Evolutionary conservation across 2,113 vertebrate species (phyloP), one percentile per base, ranked within the genome.

Genomic region (Dipodomys spectabilis): DNA sequence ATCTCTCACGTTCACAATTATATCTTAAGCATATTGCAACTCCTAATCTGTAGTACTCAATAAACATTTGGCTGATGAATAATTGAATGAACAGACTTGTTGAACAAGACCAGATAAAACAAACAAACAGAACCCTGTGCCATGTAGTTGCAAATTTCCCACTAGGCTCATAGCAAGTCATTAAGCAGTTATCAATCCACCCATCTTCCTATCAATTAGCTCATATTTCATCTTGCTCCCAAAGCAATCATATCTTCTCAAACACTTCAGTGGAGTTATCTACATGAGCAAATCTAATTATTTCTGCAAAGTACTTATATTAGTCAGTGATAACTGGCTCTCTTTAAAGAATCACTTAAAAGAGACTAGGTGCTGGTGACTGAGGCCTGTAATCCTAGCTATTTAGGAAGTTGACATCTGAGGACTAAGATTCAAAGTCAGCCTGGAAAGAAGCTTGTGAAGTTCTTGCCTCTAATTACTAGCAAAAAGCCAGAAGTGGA

Each of bases 271-370:
- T 71, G 16, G 32, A 69, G 18, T 74, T 82, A 69, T 30, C 45
- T 82, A 10, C 77, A 53, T 45, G 78, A 83, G 49, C 49, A 90
- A 90, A 78, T 94, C 78, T 80, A 94, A 91, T 83, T 75, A 93
- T 2, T 11, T 23, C 89, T 90, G 82, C 82, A 88, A 81, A 94
- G 65, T 78, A 71, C 35, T 86, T n/a, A n/a, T 27, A 77, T 60
- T 49, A 78, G 65, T 88, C 74, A 79, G 44, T 80, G 60, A 87
- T 32, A 88, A 88, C 16, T 82, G 74, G 18, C 85, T 94, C 85
- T 75, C 44, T 13, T 22, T 89, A 91, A 94, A 74, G 53, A 19
- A 23, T 90, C 53, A 60, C 45, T 79, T 82, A 94, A 88, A 80
- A 71, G 16, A 13, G 44, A 20, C 16, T 13, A 57, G 53, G 53